Evolutionary conservation across 2,797 vertebrate genomes (phyloP), one percentile per base, ranked within the genome.

Genomic region (Malurus splendens): DNA sequence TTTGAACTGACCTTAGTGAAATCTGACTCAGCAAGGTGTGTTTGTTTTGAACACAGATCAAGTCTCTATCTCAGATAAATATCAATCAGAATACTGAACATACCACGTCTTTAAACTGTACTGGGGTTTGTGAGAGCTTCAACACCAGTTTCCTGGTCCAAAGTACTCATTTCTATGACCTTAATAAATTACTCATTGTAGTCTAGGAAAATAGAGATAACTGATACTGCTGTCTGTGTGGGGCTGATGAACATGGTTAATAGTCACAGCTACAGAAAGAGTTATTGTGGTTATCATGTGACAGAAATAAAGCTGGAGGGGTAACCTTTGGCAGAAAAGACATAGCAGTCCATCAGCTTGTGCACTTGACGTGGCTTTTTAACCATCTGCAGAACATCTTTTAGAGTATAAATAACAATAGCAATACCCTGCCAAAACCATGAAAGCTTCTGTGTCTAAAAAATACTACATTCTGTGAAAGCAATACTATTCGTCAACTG

Each of bases 361-460:
- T 2, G 4, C 64, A 60, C 59, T 81, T 85, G 64, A 71, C 5
- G 0, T 32, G 59, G 33, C 64, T 82, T 80, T 73, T 80, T 73
- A 87, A 80, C 91, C 82, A 70, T 90, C 76, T 90, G 87, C 79
- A 77, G 55, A 75, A 82, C 44, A 82, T 93, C 74, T 92, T 82
- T 75, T 66, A 33, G 38, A 68, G n/a, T 83, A 85, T 89, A 93
- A 93, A 94, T 82, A 89, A 93, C 70, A 89, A 75, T 76, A 92
- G 44, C 24, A 65, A 52, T 60, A 44, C n/a, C 39, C 64, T 87
- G 66, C 72, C 87, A 86, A 92, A 90, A 33, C 55, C 39, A 28
- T 44, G 72, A 86, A 92, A 91, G 41, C 33, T 52, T 72, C 66
- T 54, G 42, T 87, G 76, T 81, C 91, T 92, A 60, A 85, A 95